phyloP scores from a whole-genome alignment of 2,113 vertebrate species.

The Indicator indicator region DNA sequence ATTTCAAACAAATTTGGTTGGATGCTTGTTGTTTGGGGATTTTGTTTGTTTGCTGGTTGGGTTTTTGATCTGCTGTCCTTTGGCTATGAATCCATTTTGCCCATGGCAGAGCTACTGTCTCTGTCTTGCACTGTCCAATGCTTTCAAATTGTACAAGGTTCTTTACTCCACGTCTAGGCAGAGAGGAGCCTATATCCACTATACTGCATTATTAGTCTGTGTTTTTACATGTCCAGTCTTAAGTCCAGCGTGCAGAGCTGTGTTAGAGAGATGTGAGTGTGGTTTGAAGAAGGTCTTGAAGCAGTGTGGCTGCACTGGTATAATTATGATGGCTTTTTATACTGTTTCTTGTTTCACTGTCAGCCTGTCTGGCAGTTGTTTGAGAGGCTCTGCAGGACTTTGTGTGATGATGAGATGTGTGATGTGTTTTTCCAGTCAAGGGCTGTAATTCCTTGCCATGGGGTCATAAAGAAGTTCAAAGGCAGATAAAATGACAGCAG shows the following conservation, averaged over 20 bases:
- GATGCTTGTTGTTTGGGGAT: neutral
- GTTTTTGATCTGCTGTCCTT: neutral
- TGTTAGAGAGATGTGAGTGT: neutral
- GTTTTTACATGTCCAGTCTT: neutral
- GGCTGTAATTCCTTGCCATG: conserved; percentile 39
- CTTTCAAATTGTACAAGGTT: neutral
- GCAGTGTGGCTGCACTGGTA: neutral
- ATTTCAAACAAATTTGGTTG: neutral
- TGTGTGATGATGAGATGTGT: neutral
- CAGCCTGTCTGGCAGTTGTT: neutral
- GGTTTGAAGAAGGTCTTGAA: neutral
- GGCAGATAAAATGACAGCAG: conserved; percentile 61
- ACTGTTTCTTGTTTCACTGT: neutral
- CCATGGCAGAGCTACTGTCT: neutral
- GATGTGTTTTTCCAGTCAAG: neutral
- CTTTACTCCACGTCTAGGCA: rapidly evolving
- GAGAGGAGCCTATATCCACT: neutral
- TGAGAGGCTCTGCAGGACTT: neutral
- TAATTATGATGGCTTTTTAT: neutral
- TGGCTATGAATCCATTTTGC: neutral
- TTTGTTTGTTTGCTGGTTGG: too few relatives aligned
- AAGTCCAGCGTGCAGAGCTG: neutral
- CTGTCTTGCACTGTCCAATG: rapidly evolving
- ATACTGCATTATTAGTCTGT: neutral
- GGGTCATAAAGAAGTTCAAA: conserved; percentile 55